Base-by-base conservation (phyloP, 2,888 invertebrate genomes). In the Cylindroiulus punctatus region DNA sequence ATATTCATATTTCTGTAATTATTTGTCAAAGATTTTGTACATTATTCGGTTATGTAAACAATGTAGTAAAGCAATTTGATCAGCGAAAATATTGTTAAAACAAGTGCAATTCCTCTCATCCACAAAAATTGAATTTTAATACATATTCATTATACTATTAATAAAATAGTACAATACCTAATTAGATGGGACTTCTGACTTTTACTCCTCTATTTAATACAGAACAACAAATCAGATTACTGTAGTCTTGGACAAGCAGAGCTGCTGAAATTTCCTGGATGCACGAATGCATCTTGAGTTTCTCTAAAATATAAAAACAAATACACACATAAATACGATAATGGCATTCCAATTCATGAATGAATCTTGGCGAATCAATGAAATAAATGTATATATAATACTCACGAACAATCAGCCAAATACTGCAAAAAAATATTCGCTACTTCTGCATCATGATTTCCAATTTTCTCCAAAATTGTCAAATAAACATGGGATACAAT, bases 391-490 rank as follows among this genome's bases (percentile, higher is more conserved):
- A 3, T 19, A 83, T 22, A 12, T 36, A 2, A 84, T 85, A 85
- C 85, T 85, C 65, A 85, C 85, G 85, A 47, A 40, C 85, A 85
- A 19, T 85, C 85, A 3, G 52, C 65, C 26, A 85, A 57, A 85
- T 85, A 65, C 32, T 85, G 57, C 10, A 85, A 19, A 85, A 85
- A 85, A 0, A 17, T 40, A 32, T 65, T 65, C 4, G 40, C 40
- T 30, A 40, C 22, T 32, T 2, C 32, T 7, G 14, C 52, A 85
- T 85, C 85, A 32, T 22, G 52, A 32, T 30, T 42, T 36, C 85
- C 65, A 4, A 32, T 36, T 32, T 30, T 32, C 8, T 85, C 85
- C 52, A 26, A 14, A 32, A 85, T 85, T 65, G 36, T 65, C 65
- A 57, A 30, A 42, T 32, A 85, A 36, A 57, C 85, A 19, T 85